Percentiles rank a stretch among this genome's conserved stretches.
These are phyloP conservation scores for Calephelis perditalis DNA, from an alignment of 2,888 invertebrate genomes.

Conservation along the genomic window DNA sequence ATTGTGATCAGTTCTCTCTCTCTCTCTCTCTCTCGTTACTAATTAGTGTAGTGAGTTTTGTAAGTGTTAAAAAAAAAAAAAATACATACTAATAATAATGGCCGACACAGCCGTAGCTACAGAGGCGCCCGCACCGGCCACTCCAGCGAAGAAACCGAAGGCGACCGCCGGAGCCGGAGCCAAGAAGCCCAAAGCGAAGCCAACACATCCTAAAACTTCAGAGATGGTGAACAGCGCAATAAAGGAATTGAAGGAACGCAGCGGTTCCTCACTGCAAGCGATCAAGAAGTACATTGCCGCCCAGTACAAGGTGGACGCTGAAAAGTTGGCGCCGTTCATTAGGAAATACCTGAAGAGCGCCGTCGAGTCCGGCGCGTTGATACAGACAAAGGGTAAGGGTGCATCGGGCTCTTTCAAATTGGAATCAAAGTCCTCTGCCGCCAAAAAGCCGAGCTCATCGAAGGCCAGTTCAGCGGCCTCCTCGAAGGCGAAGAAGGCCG, in stretches of 20 bases:
- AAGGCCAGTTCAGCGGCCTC: constrained; percentile 23
- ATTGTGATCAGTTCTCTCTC: too few species aligned
- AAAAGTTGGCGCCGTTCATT: constrained; percentile 78
- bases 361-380: constrained; percentile 69
- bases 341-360: constrained; percentile 74
- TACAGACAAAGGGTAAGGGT: constrained; percentile 77
- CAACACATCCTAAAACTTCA: constrained; percentile 44
- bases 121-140: constrained; percentile 41
- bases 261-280: constrained; percentile 76
- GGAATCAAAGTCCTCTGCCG: constrained; percentile 39
- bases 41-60: too few species aligned
- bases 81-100: constrained; percentile 23
- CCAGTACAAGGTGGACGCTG: constrained; percentile 77
- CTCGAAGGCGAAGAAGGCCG: too few species aligned
- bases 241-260: constrained; percentile 69
- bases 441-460: constrained; percentile 30
- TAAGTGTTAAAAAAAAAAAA: background rate
- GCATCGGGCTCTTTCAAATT: constrained; percentile 67
- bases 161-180: constrained; percentile 32
- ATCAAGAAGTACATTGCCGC: constrained; percentile 81
- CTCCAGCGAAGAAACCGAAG: constrained; percentile 41
- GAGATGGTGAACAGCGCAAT: constrained; percentile 79
- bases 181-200: constrained; percentile 45
- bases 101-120: constrained; percentile 43
- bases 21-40: too few species aligned